phyloP scores from a whole-genome alignment of 92 coral and sea anemone species.

The Paramuricea clavata region DNA sequence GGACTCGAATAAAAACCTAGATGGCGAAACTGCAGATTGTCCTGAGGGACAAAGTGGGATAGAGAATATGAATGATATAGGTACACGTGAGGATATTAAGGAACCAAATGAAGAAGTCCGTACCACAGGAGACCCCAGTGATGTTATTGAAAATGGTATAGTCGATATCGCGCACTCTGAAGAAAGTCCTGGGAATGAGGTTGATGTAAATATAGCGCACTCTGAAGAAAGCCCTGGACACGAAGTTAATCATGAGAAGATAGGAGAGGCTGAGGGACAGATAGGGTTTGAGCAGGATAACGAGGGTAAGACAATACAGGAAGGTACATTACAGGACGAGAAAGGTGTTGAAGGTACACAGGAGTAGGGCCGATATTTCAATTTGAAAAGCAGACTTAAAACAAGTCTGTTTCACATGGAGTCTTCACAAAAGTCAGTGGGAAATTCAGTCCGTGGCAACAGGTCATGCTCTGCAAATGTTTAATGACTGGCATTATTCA shows the following conservation, averaged over 20 bases:
- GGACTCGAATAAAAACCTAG: background rate
- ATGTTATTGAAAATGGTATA: background rate
- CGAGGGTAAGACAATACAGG: background rate
- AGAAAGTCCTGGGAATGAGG: constrained; percentile 66
- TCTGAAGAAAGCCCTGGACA: constrained; percentile 65
- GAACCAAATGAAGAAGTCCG: background rate
- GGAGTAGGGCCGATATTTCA: background rate
- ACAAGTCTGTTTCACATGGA: background rate
- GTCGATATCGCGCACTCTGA: constrained; percentile 7
- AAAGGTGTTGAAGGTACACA: background rate
- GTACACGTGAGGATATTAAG: background rate
- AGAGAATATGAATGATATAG: background rate
- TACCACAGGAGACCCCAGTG: background rate
- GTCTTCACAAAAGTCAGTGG: too few relatives aligned
- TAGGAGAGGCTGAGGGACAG: constrained; percentile 22
- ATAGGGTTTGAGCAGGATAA: background rate
- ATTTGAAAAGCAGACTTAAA: background rate
- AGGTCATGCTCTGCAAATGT: too few relatives aligned
- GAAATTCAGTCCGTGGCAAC: too few relatives aligned
- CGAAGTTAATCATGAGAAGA: constrained; percentile 59
- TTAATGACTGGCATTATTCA: too few relatives aligned
- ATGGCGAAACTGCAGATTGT: background rate
- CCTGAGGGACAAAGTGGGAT: background rate
- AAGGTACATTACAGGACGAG: constrained; percentile 1
- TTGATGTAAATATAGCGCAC: constrained; percentile 42